Evolutionary conservation across 1,140 invertebrate species (phyloP), one percentile per base, ranked within the genome.

Genomic region (Holotrichia oblita): DNA sequence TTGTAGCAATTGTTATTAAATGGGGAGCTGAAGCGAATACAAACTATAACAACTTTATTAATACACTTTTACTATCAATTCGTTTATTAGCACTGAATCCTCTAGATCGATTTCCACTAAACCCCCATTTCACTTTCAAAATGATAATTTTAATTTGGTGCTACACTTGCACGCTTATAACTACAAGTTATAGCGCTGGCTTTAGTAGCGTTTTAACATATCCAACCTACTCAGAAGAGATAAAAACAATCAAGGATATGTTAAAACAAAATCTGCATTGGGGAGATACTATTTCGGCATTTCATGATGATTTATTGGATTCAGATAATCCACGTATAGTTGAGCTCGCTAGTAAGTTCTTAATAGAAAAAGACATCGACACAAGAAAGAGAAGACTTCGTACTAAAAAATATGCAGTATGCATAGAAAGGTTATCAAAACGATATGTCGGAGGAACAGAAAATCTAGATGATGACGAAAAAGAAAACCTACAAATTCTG

Each of bases 231-330:
- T 40, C 73, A 4, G 6, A 14, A 0, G 40, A 40, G 6, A 41
- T 74, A 3, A 74, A 42, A n/a, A 74, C 73, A 9, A 22, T 74
- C n/a, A 40, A 41, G 0, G 73, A 74, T 41, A 74, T 74, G 73
- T 8, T 74, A 74, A 42, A 40, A 17, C 73, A 42, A 3, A 14
- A 74, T 20, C 12, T 74, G 0, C 40, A 74, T 41, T 74, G 73
- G 73, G 73, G 73, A 17, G 34, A 14, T 9, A 3, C 34, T 4
- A 44, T 4, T 4, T 2, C 73, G 12, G 9, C 0, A 0, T n/a
- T 42, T 17, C 41, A 14, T n/a, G 73, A 74, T 6, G 4, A 20
- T 10, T 17, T 41, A 41, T 7, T 74, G 1, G 8, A 7, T 3
- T 74, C 73, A 8, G 73, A 20, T 74, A 34, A 69, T 27, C 24